Percentiles rank a stretch among this genome's conserved stretches.
Evolutionary conservation across 2,113 vertebrate genomes (phyloP).

Genomic region (Calidris pugnax): DNA sequence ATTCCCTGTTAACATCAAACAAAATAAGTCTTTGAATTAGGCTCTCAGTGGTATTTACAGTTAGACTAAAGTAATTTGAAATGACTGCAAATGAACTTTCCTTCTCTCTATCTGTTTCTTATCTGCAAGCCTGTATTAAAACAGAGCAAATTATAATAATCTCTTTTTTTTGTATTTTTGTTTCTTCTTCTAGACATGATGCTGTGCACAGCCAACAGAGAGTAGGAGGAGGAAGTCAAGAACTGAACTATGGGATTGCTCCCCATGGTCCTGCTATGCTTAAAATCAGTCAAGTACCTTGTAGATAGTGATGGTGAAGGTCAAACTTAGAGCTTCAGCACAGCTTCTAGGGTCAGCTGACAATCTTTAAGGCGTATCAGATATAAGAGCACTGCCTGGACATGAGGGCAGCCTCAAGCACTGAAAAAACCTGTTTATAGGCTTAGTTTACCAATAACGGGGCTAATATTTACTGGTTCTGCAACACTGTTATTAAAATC

Average conservation of each 20-base stretch:
- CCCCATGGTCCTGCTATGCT: background rate
- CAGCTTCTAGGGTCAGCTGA: background rate
- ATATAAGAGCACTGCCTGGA: fast-evolving
- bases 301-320: background rate
- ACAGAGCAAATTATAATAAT: background rate
- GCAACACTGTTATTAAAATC: background rate
- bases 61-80: background rate
- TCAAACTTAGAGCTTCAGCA: background rate
- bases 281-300: background rate
- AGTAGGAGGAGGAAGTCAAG: background rate
- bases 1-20: background rate
- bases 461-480: background rate
- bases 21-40: background rate
- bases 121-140: background rate
- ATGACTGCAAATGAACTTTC: background rate
- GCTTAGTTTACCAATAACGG: background rate
- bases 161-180: no score
- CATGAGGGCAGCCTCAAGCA: background rate
- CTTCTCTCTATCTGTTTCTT: background rate
- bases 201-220: background rate
- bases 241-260: background rate
- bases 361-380: background rate
- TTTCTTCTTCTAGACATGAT: background rate
- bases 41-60: background rate
- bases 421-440: background rate